phyloP scores from a whole-genome alignment of 2,888 invertebrate species.

The Prosopocoilus inquinatus region DNA sequence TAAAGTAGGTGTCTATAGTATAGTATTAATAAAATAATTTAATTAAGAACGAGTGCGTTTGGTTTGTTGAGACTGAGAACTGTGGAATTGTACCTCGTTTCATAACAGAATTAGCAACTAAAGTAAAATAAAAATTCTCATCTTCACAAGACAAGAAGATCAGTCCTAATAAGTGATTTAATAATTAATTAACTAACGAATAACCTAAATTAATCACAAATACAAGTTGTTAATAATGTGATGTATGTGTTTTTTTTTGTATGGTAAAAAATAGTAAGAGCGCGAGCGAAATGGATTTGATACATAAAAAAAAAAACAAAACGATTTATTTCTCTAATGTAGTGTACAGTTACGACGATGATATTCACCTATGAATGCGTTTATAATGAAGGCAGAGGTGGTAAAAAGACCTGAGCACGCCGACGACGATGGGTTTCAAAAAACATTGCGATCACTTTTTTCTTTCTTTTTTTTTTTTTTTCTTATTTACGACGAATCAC shows the following conservation, averaged over 20 bases:
- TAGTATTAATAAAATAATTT: too few relatives aligned
- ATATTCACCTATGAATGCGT: constrained; percentile 18
- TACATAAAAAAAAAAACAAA: neutral
- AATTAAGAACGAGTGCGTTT: neutral
- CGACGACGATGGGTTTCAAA: constrained; percentile 27
- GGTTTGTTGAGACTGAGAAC: too few relatives aligned
- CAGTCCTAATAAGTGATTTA: constrained; percentile 5
- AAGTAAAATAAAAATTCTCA: constrained; percentile 1
- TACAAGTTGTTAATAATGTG: constrained; percentile 1
- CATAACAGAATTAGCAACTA: constrained; percentile 1
- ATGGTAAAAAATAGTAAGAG: constrained; percentile 1
- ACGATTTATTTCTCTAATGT: neutral
- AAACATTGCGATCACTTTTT: constrained; percentile 33
- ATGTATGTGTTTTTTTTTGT: too few relatives aligned
- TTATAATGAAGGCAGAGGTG: constrained; percentile 46
- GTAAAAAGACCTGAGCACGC: constrained; percentile 50
- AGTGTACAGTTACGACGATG: neutral
- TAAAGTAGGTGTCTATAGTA: too few relatives aligned
- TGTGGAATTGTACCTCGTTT: neutral
- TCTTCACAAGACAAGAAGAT: constrained; percentile 4
- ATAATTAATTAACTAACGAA: constrained; percentile 2
- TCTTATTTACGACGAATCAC: neutral
- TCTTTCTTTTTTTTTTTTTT: constrained; percentile 12
- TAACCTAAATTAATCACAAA: neutral
- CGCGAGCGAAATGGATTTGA: neutral